Evolutionary conservation across 2,888 invertebrate species (phyloP).

Genomic region (Cyclophora albipunctata): DNA sequence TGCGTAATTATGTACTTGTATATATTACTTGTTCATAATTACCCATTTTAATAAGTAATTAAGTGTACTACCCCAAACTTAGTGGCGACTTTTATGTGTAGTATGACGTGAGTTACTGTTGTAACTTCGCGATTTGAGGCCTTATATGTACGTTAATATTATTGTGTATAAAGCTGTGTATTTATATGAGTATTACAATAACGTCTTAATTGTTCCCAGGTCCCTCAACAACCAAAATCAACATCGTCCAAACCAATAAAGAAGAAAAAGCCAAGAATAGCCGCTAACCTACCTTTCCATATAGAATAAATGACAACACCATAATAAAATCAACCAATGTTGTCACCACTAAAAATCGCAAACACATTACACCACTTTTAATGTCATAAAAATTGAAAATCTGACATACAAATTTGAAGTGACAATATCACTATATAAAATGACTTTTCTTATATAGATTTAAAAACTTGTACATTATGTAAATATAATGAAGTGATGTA

Average conservation of each 20-base stretch:
- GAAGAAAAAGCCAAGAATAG: constrained; percentile 61
- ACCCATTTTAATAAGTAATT: too few species aligned
- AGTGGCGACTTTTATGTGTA: too few species aligned
- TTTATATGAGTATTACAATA: too few species aligned
- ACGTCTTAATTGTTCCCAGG: constrained; percentile 16
- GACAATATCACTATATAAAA: constrained; percentile 6
- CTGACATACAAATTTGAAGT: constrained; percentile 3
- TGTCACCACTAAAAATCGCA: constrained; percentile 10
- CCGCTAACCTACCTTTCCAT: constrained; percentile 63
- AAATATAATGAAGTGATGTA: constrained; percentile 39
- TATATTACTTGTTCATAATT: too few species aligned
- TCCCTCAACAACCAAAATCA: constrained; percentile 27
- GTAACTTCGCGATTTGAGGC: too few species aligned
- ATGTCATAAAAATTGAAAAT: constrained; percentile 2
- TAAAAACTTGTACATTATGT: constrained; percentile 43
- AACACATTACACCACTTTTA: too few species aligned
- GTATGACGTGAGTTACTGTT: too few species aligned
- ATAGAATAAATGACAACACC: constrained; percentile 36
- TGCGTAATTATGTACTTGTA: too few species aligned
- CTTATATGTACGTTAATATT: too few species aligned
- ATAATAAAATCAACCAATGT: constrained; percentile 5
- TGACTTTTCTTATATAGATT: constrained; percentile 9
- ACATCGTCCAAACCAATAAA: constrained; percentile 35
- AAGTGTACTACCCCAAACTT: too few species aligned
- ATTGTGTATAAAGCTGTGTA: too few species aligned